Conservation (phyloP, 1,140 invertebrate species). For the Drosophila quadrilineata region DNA sequence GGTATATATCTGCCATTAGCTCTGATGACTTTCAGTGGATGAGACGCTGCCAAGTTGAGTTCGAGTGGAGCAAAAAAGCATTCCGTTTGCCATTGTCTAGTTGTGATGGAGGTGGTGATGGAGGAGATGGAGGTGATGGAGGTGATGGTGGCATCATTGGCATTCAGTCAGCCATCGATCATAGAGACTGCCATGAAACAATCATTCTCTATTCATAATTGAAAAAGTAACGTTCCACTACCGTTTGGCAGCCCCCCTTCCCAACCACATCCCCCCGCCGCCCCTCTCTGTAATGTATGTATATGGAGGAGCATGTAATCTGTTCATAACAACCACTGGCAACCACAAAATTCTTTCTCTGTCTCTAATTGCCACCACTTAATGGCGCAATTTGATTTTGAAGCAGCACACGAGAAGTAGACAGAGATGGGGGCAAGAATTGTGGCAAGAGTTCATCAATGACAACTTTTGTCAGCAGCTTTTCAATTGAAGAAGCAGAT, state of each 20-base stretch:
- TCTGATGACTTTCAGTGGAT: background rate
- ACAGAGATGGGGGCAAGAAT: too few species aligned
- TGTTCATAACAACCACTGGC: conserved; percentile 4
- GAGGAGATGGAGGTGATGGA: too few species aligned
- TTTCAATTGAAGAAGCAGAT: conserved; percentile 75
- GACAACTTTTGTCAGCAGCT: conserved; percentile 79
- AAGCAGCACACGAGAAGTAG: too few species aligned
- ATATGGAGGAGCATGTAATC: background rate
- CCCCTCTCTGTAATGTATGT: too few species aligned
- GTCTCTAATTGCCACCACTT: conserved; percentile 69
- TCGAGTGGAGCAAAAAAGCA: too few species aligned
- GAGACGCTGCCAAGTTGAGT: background rate
- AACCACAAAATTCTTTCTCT: conserved; percentile 3
- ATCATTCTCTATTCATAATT: conserved; percentile 77
- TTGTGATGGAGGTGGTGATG: too few species aligned
- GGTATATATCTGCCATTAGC: too few species aligned
- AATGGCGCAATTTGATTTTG: conserved; percentile 75
- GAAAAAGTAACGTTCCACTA: conserved; percentile 71
- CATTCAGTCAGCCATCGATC: conserved; percentile 22
- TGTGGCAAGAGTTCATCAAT: conserved; percentile 56
- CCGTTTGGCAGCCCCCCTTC: conserved; percentile 57
- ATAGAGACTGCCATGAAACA: conserved; percentile 44
- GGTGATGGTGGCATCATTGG: too few species aligned
- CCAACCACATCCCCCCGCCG: too few species aligned
- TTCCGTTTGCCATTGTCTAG: conserved; percentile 11